Base-by-base conservation (phyloP, 2,797 vertebrate species). In the Alfaro cultratus region DNA sequence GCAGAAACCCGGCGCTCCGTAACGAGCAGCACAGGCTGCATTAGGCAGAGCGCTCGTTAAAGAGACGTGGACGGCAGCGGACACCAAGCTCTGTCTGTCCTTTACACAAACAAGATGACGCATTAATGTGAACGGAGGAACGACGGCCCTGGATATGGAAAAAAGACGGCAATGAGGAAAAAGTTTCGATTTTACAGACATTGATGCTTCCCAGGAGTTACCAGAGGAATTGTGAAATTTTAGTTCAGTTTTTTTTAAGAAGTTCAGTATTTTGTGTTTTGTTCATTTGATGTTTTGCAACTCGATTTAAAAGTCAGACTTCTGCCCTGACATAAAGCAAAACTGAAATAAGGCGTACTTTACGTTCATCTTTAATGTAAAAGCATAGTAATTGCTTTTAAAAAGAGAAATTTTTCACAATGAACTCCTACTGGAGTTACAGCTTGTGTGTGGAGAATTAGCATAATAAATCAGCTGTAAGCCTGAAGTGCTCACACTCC, bases 391-490 rank as follows among this genome's bases (percentile, higher is more conserved):
- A 43, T 41, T 68, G 64, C 39, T 26, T 68, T 26, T 10, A 41
- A 68, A 68, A 43, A 45, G 26, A 71, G 26, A n/a, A 29, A 71
- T 29, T n/a, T 7, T 15, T n/a, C 12, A 45, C 43, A 45, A 16
- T n/a, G 41, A 45, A 45, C 68, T 71, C 13, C 41, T 45, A 45
- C 12, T 71, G 41, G 68, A 45, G 68, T 45, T 70, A 15, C 68
- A 71, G 68, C 12, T n/a, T 71, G 41, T 71, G 41, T 7, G n/a
- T 12, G 11, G 68, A 72, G 72, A 77, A 85, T 88, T 81, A 83
- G 41, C 86, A 86, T 88, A 87, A 87, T 85, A 78, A 83, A 88
- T 83, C 78, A 73, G 68, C 76, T 80, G 29, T 43, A 68, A 86
- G 86, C 74, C 71, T 84, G 36, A 78, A 84, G 83, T 74, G 73